These are phyloP conservation scores for Trichopria drosophilae DNA, from an alignment of 2,888 invertebrate species.

Conservation along the genomic window DNA sequence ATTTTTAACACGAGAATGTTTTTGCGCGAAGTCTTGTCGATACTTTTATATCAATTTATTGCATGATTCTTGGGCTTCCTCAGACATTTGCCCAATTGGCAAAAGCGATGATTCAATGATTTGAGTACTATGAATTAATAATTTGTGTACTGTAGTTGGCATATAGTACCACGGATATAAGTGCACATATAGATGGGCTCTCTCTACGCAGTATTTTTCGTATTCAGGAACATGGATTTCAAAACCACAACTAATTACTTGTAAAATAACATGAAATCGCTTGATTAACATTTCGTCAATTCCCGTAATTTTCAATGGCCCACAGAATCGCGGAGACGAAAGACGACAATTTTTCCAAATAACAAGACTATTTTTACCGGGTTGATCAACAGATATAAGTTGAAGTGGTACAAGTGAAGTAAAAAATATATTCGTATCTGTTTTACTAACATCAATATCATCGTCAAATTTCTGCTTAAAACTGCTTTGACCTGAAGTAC, in stretches of 20 bases:
- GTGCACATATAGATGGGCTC: constrained; percentile 32
- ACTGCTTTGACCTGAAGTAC: constrained; percentile 27
- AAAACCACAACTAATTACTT: constrained; percentile 36
- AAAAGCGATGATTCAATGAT: constrained; percentile 38
- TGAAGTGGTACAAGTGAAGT: constrained; percentile 33
- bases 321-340: constrained; percentile 30
- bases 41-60: constrained; percentile 38
- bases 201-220: constrained; percentile 32
- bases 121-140: constrained; percentile 38
- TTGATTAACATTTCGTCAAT: constrained; percentile 40
- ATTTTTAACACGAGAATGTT: constrained; percentile 35
- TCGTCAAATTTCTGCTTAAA: constrained; percentile 18
- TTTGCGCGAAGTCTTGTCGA: constrained; percentile 37
- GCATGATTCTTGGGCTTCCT: constrained; percentile 45
- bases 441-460: constrained; percentile 21
- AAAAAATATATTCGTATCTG: constrained; percentile 22
- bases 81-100: constrained; percentile 42
- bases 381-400: constrained; percentile 16
- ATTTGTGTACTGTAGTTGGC: constrained; percentile 43
- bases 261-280: constrained; percentile 37
- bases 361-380: constrained; percentile 6
- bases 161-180: constrained; percentile 45
- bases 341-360: constrained; percentile 28
- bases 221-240: constrained; percentile 38
- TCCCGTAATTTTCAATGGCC: constrained; percentile 39